These are phyloP conservation scores for Rotaria magnacalcarata DNA, from an alignment of 2,888 invertebrate species.

Conservation along the genomic window DNA sequence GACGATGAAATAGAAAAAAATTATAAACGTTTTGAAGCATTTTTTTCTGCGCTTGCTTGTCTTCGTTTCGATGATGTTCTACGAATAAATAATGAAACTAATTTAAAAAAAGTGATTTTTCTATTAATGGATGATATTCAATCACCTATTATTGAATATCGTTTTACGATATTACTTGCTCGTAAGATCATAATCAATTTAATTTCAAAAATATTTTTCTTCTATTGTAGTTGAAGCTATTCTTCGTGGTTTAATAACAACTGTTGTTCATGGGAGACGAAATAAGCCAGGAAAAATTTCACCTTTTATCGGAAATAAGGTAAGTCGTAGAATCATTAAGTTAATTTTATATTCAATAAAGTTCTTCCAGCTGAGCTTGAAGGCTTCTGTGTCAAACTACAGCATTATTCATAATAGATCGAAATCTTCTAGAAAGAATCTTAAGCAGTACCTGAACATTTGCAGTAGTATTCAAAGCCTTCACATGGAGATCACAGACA, in stretches of 20 bases:
- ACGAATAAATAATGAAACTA: background rate
- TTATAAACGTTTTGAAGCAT: slow-evolving; percentile 29
- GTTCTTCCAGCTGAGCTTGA: no score
- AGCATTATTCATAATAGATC: no score
- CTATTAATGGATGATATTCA: slow-evolving; percentile 9
- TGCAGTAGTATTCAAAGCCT: no score
- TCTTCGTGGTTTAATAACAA: background rate
- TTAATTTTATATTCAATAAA: no score
- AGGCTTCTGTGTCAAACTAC: no score
- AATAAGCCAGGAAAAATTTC: slow-evolving; percentile 32
- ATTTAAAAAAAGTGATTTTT: slow-evolving; percentile 8
- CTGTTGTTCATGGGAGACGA: background rate
- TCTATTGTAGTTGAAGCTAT: background rate
- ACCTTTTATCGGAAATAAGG: slow-evolving; percentile 19
- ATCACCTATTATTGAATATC: slow-evolving; percentile 6
- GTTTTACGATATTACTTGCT: background rate
- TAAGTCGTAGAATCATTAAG: background rate
- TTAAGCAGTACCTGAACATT: no score
- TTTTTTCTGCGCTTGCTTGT: background rate
- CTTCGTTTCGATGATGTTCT: slow-evolving; percentile 16
- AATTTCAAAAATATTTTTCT: background rate
- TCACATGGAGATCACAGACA: no score
- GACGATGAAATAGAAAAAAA: slow-evolving; percentile 3
- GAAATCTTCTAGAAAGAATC: no score
- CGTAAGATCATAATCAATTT: background rate